Evolutionary conservation across 2,888 invertebrate genomes (phyloP), one percentile per base, ranked within the genome.

Genomic region (Lucinisca nassula): DNA sequence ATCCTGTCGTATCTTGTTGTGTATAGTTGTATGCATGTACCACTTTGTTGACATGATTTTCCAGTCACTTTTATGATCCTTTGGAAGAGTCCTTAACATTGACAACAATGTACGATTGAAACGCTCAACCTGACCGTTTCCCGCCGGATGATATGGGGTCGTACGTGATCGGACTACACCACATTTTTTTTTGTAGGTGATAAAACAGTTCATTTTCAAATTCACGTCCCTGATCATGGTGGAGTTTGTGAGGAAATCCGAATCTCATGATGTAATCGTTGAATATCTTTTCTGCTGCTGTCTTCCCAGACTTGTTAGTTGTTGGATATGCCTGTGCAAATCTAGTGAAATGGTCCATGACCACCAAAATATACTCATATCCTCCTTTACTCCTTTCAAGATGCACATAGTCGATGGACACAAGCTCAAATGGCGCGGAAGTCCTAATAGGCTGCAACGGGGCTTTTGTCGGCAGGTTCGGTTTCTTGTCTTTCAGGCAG

Each of bases 181-280:
- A 51, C 61, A 27, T 4, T 61, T 12, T 27, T 61, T 61, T 24
- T 61, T 61, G 24, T 79, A n/a, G n/a, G n/a, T n/a, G n/a, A n/a
- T n/a, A n/a, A n/a, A n/a, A n/a, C n/a, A n/a, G n/a, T 14, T 79
- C 24, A 73, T 88, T 88, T 49, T 90, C 84, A 74, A 88, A 88
- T 35, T 84, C 81, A 6, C 38, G n/a, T 8, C 90, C 85, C 38
- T 83, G 87, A 38, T 90, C 83, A 51, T 79, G 85, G 14, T 84
- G 84, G 0, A 90, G 30, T 14, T 70, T 38, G 0, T 58, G 75
- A 4, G 85, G 89, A 74, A 83, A 85, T 17, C 89, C 85, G 70
- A 87, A 89, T 10, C 77, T 35, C 17, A 76, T 37, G 8, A 84
- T 30, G 27, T 55, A 82, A 49, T 84, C 78, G 51, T 84, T 85